Evolutionary conservation across 2,888 invertebrate species (phyloP), one percentile per base, ranked within the genome.

Genomic region (Thyatira batis): DNA sequence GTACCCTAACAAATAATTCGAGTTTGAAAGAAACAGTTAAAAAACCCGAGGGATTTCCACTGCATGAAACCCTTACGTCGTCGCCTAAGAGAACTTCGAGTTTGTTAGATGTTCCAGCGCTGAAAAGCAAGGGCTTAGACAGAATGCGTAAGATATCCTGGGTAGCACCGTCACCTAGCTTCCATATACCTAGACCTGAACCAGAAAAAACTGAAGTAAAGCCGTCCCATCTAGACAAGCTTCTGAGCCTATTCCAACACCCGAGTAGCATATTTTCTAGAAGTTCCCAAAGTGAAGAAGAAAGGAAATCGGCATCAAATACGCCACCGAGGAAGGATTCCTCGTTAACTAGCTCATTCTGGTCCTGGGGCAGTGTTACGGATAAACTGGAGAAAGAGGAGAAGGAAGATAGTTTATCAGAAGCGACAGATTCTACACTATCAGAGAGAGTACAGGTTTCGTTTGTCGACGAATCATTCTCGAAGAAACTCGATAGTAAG

Each of bases 221-320:
- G 58, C 93, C 94, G 0, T 92, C 94, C 6, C 93, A 94, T 71
- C 84, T 95, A 50, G 95, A 95, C 60, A 95, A 94, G 71, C 78
- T 95, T 2, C 72, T 95, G 0, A 94, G 94, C 23, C 69, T 95
- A 1, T 95, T 95, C 73, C 94, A 94, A 61, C 93, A 94, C 73
- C 94, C 95, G 0, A 90, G 92, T 50, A 93, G 92, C 64, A 79
- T 95, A 50, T 95, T 95, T 69, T 92, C 94, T 9, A 92, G 94
- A 56, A 76, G 63, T 39, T 68, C 81, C 4, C 77, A 80, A 0
- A 78, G 71, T 13, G 89, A 92, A 4, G 90, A 92, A 5, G 91
- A 91, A n/a, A 89, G 76, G 48, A 91, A 88, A 58, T 82, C 83
- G 0, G 72, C 81, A 1, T 87, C 87, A 0, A 86, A 76, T 53